These are phyloP conservation scores for Pagetopsis macropterus DNA, from an alignment of 2,797 vertebrate species.

Conservation along the genomic window DNA sequence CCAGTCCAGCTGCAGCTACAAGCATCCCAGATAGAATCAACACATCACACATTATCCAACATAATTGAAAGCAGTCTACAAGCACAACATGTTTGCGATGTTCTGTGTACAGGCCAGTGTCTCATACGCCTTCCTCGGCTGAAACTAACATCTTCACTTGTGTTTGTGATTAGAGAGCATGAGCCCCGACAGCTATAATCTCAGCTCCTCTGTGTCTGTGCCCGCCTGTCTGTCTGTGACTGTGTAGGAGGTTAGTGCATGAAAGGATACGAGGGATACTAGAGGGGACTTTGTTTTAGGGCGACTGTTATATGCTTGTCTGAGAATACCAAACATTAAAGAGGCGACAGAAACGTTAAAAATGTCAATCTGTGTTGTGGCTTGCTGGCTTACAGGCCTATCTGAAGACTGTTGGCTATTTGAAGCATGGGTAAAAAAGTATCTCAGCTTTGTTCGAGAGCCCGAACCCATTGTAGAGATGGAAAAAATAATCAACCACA, in stretches of 20 bases:
- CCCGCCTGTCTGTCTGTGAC: conserved; percentile 54
- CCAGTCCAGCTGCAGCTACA: background rate
- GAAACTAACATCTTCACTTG: conserved; percentile 47
- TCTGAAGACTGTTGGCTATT: conserved; percentile 64
- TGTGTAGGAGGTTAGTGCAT: conserved; percentile 48
- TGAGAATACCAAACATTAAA: conserved; percentile 38
- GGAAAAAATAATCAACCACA: conserved; percentile 45
- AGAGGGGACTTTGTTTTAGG: conserved; percentile 34
- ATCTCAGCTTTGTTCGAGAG: conserved; percentile 58
- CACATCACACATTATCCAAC: background rate
- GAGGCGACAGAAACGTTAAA: conserved; percentile 44
- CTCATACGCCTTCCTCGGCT: conserved; percentile 25
- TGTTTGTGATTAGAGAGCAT: conserved; percentile 72
- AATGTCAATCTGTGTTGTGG: conserved; percentile 59
- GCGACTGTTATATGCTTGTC: background rate
- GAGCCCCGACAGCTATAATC: conserved; percentile 48
- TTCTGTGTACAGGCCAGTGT: conserved; percentile 23
- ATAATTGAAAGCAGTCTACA: background rate
- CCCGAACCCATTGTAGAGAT: conserved; percentile 44
- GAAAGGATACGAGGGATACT: conserved; percentile 46
- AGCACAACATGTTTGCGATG: conserved; percentile 19
- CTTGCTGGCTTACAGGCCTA: conserved; percentile 34
- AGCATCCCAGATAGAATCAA: conserved; percentile 14
- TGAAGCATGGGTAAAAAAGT: conserved; percentile 43
- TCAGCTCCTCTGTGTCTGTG: conserved; percentile 48